A percentile compares a stretch with the other conserved stretches of the same genome.
Evolutionary conservation across 2,797 vertebrate species (phyloP).

Genomic region (Acrossocheilus fasciatus): DNA sequence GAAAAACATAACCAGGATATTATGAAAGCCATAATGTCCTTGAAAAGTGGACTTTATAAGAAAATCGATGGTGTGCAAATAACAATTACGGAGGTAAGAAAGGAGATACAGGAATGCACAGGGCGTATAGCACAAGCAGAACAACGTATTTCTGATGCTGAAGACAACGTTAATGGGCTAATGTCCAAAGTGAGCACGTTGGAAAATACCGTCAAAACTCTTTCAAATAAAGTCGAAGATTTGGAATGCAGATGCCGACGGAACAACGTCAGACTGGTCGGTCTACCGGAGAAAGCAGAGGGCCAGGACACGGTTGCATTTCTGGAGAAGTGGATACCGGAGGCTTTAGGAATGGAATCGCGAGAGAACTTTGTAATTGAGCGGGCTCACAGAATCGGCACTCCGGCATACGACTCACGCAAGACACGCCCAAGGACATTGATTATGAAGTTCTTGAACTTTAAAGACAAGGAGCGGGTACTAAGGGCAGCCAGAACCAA

Average conservation of each 20-base stretch:
- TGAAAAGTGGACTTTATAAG: background rate
- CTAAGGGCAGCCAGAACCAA: too few relatives aligned
- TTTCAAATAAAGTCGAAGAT: conserved; percentile 11
- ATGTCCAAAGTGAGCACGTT: background rate
- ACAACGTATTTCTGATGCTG: background rate
- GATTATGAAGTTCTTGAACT: too few relatives aligned
- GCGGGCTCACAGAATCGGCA: too few relatives aligned
- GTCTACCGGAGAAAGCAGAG: background rate
- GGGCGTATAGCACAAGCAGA: background rate
- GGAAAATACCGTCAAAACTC: conserved; percentile 27
- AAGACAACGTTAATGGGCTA: background rate
- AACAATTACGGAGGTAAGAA: background rate
- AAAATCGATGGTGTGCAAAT: background rate
- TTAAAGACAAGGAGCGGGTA: too few relatives aligned
- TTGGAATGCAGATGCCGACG: conserved; percentile 21
- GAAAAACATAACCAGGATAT: background rate
- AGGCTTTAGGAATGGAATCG: too few relatives aligned
- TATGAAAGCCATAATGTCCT: background rate
- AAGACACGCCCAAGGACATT: too few relatives aligned
- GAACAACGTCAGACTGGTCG: conserved; percentile 17
- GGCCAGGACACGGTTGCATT: too few relatives aligned
- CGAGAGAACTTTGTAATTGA: too few relatives aligned
- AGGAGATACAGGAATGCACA: background rate
- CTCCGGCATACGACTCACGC: too few relatives aligned
- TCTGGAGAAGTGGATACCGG: too few relatives aligned